These are phyloP conservation scores for Propithecus deckenii DNA, from an alignment of 2,797 vertebrate genomes.

Conservation along the genomic window DNA sequence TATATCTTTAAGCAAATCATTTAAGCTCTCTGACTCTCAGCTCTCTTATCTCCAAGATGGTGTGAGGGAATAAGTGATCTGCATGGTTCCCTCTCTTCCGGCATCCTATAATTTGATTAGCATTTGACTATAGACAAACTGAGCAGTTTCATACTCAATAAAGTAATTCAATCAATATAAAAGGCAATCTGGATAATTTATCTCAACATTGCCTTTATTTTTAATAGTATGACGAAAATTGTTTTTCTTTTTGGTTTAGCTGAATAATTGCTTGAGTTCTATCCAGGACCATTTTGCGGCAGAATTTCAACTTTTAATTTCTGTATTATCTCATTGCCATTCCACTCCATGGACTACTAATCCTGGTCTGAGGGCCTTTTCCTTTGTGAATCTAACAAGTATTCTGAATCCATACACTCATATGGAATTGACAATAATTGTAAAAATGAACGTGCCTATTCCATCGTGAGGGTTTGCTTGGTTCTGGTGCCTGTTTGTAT, in stretches of 20 bases:
- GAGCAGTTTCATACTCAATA: conserved; percentile 18
- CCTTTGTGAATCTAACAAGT: neutral
- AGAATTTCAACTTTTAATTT: conserved; percentile 53
- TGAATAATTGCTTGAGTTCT: conserved; percentile 27
- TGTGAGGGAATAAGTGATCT: neutral
- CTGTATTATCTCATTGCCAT: neutral
- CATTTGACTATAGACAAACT: neutral
- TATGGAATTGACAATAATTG: neutral
- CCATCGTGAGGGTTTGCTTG: neutral
- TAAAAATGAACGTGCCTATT: neutral
- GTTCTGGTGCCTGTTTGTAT: neutral
- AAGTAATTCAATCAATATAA: conserved; percentile 50
- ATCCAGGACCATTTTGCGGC: neutral
- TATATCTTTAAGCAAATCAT: neutral
- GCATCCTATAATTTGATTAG: neutral
- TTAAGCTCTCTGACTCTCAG: neutral
- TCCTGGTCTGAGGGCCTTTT: neutral
- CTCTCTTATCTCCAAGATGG: neutral
- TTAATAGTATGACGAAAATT: neutral
- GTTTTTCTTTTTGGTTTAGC: conserved; percentile 21
- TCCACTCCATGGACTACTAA: neutral
- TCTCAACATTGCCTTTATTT: conserved; percentile 30
- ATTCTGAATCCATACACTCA: neutral
- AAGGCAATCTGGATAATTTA: conserved; percentile 25
- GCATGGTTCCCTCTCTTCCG: neutral